Percentiles rank a stretch among this genome's conserved stretches.
Evolutionary conservation across 2,797 vertebrate species (phyloP).

Genomic region (Lagocephalus sceleratus): DNA sequence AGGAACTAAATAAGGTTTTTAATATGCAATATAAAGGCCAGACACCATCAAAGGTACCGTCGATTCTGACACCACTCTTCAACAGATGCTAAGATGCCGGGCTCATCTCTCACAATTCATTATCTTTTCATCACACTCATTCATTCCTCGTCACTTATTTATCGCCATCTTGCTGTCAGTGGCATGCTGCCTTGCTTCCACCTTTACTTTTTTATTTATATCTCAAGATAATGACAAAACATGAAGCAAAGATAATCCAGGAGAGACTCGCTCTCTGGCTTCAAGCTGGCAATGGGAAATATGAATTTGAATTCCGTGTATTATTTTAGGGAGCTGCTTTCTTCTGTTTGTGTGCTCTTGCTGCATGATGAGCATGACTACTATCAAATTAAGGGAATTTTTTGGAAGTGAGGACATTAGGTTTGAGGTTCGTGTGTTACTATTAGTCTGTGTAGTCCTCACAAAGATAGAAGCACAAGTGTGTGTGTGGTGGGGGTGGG

Average conservation of each 20-base stretch:
- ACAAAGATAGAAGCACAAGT: too few relatives aligned
- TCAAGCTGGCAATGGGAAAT: conserved; percentile 31
- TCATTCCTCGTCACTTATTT: conserved; percentile 7
- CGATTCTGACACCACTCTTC: neutral
- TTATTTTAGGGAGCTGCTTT: conserved; percentile 1
- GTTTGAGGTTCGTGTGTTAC: too few relatives aligned
- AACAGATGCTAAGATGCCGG: conserved; percentile 12
- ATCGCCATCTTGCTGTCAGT: neutral
- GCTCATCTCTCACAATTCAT: conserved; percentile 5
- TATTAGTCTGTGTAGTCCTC: too few relatives aligned
- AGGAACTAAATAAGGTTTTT: too few relatives aligned
- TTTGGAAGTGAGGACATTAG: too few relatives aligned
- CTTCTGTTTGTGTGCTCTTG: neutral
- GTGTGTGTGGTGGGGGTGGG: too few relatives aligned
- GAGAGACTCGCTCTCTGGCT: conserved; percentile 31
- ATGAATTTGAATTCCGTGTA: conserved; percentile 28
- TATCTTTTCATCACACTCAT: conserved; percentile 15
- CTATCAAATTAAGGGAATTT: too few relatives aligned
- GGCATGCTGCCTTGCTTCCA: conserved; percentile 1
- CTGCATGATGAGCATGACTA: too few relatives aligned
- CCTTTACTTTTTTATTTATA: neutral
- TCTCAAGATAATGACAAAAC: conserved; percentile 17
- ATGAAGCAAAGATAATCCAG: conserved; percentile 3
- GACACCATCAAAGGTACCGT: neutral
- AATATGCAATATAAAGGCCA: too few relatives aligned